Percentiles rank a stretch among this genome's conserved stretches.
Conservation (phyloP, 1,140 invertebrate genomes). For the Grapholita molesta region DNA sequence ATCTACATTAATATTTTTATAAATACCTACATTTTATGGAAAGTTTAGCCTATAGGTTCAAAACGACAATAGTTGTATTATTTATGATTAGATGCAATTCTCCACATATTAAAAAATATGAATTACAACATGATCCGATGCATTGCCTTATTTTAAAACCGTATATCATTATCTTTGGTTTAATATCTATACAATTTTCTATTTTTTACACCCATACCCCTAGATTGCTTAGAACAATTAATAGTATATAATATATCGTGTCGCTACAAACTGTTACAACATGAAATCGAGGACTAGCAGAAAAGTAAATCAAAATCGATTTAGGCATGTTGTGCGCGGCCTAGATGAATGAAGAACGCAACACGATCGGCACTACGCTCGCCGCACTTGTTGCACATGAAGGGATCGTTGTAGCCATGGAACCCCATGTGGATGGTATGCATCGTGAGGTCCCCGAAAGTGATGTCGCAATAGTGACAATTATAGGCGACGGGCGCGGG, state of each 20-base stretch:
- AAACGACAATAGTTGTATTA: neutral
- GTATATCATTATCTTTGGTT: neutral
- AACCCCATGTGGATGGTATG: slow-evolving; percentile 98
- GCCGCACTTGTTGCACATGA: slow-evolving; percentile 97
- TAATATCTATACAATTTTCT: neutral
- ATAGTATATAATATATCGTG: neutral
- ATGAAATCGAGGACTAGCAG: neutral
- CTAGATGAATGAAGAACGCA: slow-evolving; percentile 95
- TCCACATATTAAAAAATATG: neutral
- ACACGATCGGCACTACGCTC: slow-evolving; percentile 88
- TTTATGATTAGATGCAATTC: neutral
- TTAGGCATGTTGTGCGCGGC: slow-evolving; percentile 87
- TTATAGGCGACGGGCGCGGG: slow-evolving; percentile 72
- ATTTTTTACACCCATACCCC: neutral
- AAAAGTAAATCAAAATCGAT: slow-evolving; percentile 5
- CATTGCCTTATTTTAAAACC: neutral
- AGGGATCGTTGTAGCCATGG: slow-evolving; percentile 94
- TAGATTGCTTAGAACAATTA: neutral
- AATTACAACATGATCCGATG: neutral
- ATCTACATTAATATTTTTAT: neutral
- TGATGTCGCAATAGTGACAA: slow-evolving; percentile 93
- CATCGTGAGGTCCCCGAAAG: slow-evolving; percentile 94
- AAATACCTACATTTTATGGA: neutral
- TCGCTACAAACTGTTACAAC: neutral
- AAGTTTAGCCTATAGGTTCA: neutral